These are phyloP conservation scores for Athetis lepigone DNA, from an alignment of 2,888 invertebrate genomes.

Conservation along the genomic window DNA sequence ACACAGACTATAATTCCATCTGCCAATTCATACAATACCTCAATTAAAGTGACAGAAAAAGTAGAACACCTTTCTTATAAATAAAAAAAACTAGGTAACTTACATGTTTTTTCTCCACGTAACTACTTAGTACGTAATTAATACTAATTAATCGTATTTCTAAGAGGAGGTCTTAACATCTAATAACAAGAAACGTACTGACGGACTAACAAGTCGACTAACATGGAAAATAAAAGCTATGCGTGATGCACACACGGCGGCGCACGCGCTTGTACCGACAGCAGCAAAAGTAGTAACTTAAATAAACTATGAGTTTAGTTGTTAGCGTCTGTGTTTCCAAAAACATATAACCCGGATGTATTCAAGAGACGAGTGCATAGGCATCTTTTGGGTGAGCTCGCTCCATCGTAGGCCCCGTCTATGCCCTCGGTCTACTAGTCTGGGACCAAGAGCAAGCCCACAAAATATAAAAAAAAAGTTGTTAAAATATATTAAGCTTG, in stretches of 20 bases:
- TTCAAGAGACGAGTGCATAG: no score
- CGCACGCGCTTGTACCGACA: constrained; percentile 77
- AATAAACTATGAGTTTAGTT: not conserved
- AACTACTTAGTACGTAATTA: constrained; percentile 28
- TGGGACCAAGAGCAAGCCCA: no score
- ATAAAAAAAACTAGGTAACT: constrained; percentile 14
- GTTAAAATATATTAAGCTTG: no score
- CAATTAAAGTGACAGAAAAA: not conserved
- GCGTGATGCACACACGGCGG: constrained; percentile 82
- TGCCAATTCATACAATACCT: not conserved
- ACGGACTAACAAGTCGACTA: constrained; percentile 82
- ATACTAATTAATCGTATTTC: constrained; percentile 54
- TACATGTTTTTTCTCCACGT: constrained; percentile 23
- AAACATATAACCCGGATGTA: no score
- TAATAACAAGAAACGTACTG: constrained; percentile 58
- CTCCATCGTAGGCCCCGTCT: no score
- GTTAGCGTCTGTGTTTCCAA: no score
- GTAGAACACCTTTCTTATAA: not conserved
- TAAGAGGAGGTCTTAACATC: constrained; percentile 65
- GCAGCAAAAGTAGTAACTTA: constrained; percentile 62
- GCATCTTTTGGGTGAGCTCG: no score
- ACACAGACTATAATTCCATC: no score
- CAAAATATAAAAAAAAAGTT: no score
- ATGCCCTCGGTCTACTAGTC: no score
- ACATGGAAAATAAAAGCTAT: constrained; percentile 85